Evolutionary conservation across 1,140 invertebrate genomes (phyloP).

Genomic region (Delia radicum): DNA sequence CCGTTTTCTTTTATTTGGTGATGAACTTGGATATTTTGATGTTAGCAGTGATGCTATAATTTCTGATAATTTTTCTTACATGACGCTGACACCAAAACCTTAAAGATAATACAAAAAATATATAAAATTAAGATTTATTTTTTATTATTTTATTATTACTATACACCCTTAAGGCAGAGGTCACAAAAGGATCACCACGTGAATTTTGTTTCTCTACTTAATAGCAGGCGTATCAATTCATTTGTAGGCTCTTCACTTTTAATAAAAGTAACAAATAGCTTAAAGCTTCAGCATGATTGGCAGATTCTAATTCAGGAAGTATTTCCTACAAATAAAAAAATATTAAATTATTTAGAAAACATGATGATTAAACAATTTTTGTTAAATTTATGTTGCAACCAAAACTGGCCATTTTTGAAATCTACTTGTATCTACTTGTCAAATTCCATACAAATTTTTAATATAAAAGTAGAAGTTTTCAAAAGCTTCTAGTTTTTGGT

Average conservation of each 20-base stretch:
- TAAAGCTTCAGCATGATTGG: constrained; percentile 86
- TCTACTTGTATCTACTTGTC: too few relatives aligned
- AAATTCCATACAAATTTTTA: too few relatives aligned
- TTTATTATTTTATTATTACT: neutral
- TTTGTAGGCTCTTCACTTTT: constrained; percentile 88
- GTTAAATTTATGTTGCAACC: too few relatives aligned
- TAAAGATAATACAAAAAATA: constrained; percentile 3
- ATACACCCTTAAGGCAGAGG: constrained; percentile 73
- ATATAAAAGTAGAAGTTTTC: too few relatives aligned
- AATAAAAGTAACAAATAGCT: constrained; percentile 88
- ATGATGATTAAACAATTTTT: neutral
- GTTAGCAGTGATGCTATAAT: constrained; percentile 75
- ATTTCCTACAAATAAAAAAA: constrained; percentile 55
- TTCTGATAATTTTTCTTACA: constrained; percentile 85
- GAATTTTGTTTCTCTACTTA: constrained; percentile 76
- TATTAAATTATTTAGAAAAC: neutral
- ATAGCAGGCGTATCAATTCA: constrained; percentile 81
- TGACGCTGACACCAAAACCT: constrained; percentile 88
- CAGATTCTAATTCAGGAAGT: constrained; percentile 84
- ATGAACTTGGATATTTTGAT: constrained; percentile 78
- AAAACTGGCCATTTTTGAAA: too few relatives aligned
- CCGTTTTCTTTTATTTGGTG: constrained; percentile 88
- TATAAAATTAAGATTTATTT: neutral
- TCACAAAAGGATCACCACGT: constrained; percentile 78
- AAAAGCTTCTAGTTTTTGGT: too few relatives aligned